phyloP scores from a whole-genome alignment of 2,797 vertebrate species.

The Hapalemur alaotrensis region DNA sequence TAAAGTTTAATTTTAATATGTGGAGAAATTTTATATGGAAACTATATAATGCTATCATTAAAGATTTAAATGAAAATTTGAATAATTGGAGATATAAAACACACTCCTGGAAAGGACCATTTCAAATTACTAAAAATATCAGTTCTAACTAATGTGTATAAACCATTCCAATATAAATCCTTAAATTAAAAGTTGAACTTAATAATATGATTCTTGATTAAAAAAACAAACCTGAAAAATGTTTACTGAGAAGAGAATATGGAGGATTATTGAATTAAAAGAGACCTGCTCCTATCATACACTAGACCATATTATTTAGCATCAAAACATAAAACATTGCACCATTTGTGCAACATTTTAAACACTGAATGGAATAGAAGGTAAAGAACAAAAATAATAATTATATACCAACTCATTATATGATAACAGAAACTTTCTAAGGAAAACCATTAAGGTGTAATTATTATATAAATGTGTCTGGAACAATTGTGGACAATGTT shows the following conservation, averaged over 20 bases:
- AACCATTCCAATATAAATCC: slow-evolving; percentile 6
- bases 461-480: background rate
- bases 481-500: background rate
- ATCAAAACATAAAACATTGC: background rate
- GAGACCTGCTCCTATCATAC: background rate
- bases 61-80: background rate
- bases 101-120: background rate
- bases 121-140: background rate
- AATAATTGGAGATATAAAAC: background rate
- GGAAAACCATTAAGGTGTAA: background rate
- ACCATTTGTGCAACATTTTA: background rate
- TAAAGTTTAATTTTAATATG: background rate
- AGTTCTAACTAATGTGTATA: background rate
- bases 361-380: background rate
- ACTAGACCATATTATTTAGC: background rate
- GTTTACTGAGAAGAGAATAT: background rate
- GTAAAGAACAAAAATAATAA: background rate
- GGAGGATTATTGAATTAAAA: background rate
- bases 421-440: background rate
- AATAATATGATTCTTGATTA: background rate
- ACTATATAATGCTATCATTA: background rate
- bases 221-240: background rate
- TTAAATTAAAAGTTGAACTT: background rate
- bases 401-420: background rate
- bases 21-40: background rate